Evolutionary conservation across 1,140 invertebrate genomes (phyloP), one percentile per base, ranked within the genome.

Genomic region (Eriosoma lanigerum): DNA sequence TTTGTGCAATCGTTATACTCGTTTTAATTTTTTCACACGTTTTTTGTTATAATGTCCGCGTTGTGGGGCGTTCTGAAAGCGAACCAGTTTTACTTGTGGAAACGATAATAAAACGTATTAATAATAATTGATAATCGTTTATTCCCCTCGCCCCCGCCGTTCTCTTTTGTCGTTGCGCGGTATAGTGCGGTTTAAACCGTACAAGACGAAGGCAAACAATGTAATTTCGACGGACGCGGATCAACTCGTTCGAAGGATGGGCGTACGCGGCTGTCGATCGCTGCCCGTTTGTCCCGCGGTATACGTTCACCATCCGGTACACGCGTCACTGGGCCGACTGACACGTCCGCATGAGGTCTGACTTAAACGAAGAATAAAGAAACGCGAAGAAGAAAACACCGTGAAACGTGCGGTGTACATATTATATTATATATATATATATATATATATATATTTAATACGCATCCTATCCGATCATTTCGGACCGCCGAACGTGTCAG

Each of bases 191-290:
- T n/a, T n/a, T n/a, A n/a, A n/a, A n/a, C 21, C 64, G 64, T 19
- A 12, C 38, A 38, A 46, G n/a, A 68, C 38, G 64, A n/a, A 5
- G 12, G 38, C n/a, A n/a, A 24, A 48, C 66, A 68, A 68, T 32
- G 24, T 17, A 12, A 24, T 68, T 68, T 46, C 38, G 38, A 68
- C 52, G 48, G 54, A 17, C 52, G 17, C 52, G 54, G 44, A 76
- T 75, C 50, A 56, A 75, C 72, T 56, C 50, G 72, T 75, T 56
- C 72, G 52, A 24, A 52, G 21, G 32, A 54, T 58, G 73, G 73
- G 73, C 73, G 73, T 76, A 38, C 29, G 29, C 54, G 29, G 73
- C 73, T 76, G 73, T 76, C 73, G 73, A 76, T 73, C 48, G 70
- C n/a, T 29, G 66, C 48, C n/a, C 64, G 38, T 66, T 38, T 38